Conservation (phyloP, 1,140 invertebrate genomes). For the Dreissena polymorpha region DNA sequence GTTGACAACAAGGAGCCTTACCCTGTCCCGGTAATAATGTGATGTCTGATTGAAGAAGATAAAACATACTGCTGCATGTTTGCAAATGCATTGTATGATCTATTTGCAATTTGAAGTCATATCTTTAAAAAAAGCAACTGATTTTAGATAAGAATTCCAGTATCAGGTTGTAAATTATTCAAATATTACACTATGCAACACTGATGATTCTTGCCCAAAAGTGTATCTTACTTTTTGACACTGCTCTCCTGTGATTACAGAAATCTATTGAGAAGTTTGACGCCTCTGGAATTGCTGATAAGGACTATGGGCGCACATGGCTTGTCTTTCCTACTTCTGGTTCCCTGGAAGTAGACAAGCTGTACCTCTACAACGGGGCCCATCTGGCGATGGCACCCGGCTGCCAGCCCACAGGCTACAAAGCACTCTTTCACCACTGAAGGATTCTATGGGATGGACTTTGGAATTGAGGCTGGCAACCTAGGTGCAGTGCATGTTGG, state of each 20-base stretch:
- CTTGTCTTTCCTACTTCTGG: slow-evolving; percentile 54
- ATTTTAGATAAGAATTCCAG: too few species aligned
- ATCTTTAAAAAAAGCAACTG: too few species aligned
- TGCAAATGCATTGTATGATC: too few species aligned
- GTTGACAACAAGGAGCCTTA: slow-evolving; percentile 52
- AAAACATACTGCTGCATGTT: too few species aligned
- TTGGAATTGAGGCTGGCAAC: slow-evolving; percentile 52
- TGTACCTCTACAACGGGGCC: slow-evolving; percentile 66
- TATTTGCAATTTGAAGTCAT: too few species aligned
- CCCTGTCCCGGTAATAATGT: slow-evolving; percentile 10
- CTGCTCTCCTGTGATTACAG: neutral
- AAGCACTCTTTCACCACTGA: slow-evolving; percentile 51
- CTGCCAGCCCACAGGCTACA: slow-evolving; percentile 24
- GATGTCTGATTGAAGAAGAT: neutral
- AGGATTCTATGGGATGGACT: slow-evolving; percentile 57
- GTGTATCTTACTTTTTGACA: too few species aligned
- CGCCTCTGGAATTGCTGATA: slow-evolving; percentile 33
- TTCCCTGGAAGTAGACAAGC: slow-evolving; percentile 61
- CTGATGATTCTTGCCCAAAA: too few species aligned
- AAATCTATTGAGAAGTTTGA: slow-evolving; percentile 48
- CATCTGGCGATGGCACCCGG: slow-evolving; percentile 68
- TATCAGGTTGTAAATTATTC: too few species aligned
- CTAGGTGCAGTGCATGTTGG: slow-evolving; percentile 69
- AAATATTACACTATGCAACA: too few species aligned
- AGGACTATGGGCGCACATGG: slow-evolving; percentile 68